Evolutionary conservation across 2,113 vertebrate species (phyloP).

Genomic region (Cyprinodon tularosa): DNA sequence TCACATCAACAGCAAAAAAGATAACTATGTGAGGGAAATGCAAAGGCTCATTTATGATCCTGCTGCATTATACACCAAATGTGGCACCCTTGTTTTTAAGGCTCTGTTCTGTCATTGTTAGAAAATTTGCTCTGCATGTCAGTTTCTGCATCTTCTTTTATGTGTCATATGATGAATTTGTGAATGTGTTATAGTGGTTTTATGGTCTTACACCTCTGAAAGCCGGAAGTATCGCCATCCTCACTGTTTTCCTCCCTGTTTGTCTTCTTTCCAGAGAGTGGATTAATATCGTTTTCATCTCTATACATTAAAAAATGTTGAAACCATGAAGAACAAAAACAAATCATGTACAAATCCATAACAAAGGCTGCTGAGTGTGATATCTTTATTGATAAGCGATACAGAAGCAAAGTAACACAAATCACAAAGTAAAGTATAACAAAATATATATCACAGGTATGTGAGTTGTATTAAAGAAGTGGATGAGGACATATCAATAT

Average conservation of each 20-base stretch:
- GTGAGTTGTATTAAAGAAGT: conserved; percentile 72
- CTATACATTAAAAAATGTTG: conserved; percentile 61
- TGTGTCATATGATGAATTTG: conserved; percentile 43
- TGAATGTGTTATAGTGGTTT: conserved; percentile 47
- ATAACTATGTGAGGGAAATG: conserved; percentile 7
- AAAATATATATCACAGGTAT: conserved; percentile 75
- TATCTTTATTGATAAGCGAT: conserved; percentile 71
- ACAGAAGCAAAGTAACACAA: conserved; percentile 70
- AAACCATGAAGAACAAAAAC: conserved; percentile 3
- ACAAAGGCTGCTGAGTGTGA: conserved; percentile 45
- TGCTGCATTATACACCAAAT: conserved; percentile 55
- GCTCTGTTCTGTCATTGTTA: conserved; percentile 42
- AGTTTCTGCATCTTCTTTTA: conserved; percentile 57
- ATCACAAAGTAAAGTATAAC: conserved; percentile 68
- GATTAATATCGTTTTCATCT: conserved; percentile 31
- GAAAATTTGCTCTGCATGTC: conserved; percentile 52
- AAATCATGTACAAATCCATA: neutral
- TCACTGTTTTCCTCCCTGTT: conserved; percentile 23
- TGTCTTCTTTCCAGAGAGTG: conserved; percentile 40
- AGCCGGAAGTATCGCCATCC: conserved; percentile 38
- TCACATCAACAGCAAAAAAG: neutral
- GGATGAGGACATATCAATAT: conserved; percentile 69
- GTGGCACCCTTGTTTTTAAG: conserved; percentile 48
- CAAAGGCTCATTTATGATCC: conserved; percentile 42
- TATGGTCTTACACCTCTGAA: conserved; percentile 46